phyloP scores from a whole-genome alignment of 2,888 invertebrate species.

The Lampropteryx suffumata region DNA sequence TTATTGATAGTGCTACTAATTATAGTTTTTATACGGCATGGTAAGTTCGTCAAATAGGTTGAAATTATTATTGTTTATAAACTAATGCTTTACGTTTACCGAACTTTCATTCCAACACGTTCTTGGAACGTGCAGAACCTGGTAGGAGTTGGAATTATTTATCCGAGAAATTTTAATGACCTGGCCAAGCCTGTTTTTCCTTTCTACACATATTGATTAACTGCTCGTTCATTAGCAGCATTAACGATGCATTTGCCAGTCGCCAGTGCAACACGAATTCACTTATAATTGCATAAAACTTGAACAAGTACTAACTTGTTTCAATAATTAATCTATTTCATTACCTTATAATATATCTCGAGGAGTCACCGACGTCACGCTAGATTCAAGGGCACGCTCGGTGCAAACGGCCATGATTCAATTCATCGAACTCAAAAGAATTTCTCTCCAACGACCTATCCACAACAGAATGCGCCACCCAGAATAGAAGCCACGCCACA shows the following conservation, averaged over 20 bases:
- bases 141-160: slow-evolving; percentile 7
- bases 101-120: slow-evolving; percentile 8
- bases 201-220: slow-evolving; percentile 34
- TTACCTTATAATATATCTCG: not conserved
- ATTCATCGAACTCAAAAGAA: slow-evolving; percentile 34
- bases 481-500: slow-evolving; percentile 31
- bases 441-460: slow-evolving; percentile 27
- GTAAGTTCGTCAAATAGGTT: slow-evolving; percentile 3
- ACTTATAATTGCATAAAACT: slow-evolving; percentile 22
- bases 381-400: slow-evolving; percentile 37
- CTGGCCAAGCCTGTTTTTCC: slow-evolving; percentile 29
- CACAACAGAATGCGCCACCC: slow-evolving; percentile 18
- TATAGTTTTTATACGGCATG: slow-evolving; percentile 25
- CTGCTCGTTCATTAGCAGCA: slow-evolving; percentile 29
- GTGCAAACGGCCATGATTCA: slow-evolving; percentile 41
- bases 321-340: not conserved
- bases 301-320: not conserved
- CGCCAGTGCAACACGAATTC: slow-evolving; percentile 9
- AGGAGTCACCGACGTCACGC: slow-evolving; percentile 8
- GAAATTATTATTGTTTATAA: slow-evolving; percentile 11
- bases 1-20: slow-evolving; percentile 53
- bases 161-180: slow-evolving; percentile 23
- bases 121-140: slow-evolving; percentile 12
- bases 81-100: not conserved
- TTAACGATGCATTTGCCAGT: slow-evolving; percentile 16